Percentiles rank a stretch among this genome's conserved stretches.
These are phyloP conservation scores for Euwallacea fornicatus DNA, from an alignment of 1,140 invertebrate species.

Conservation along the genomic window DNA sequence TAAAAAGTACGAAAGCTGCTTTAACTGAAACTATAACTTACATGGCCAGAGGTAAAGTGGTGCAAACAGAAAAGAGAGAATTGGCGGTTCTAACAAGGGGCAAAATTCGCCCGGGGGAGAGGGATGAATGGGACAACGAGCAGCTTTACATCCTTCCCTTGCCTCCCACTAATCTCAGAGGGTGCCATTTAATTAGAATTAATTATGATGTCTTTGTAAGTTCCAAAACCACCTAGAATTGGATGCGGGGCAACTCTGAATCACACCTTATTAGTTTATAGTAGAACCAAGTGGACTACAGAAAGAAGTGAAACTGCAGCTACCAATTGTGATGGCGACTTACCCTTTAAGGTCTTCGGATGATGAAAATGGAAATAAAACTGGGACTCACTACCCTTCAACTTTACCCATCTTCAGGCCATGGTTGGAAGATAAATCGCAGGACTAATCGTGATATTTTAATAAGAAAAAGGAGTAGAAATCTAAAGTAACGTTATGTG, in stretches of 20 bases:
- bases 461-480: not conserved
- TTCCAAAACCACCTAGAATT: constrained; percentile 45
- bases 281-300: constrained; percentile 88
- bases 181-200: constrained; percentile 92
- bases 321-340: constrained; percentile 91
- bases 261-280: constrained; percentile 69
- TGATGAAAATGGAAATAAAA: constrained; percentile 67
- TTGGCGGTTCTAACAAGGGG: constrained; percentile 78
- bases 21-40: constrained; percentile 91
- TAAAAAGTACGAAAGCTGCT: constrained; percentile 74
- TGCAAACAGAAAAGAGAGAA: constrained; percentile 85
- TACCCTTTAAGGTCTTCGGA: constrained; percentile 75
- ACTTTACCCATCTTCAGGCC: constrained; percentile 91
- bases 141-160: constrained; percentile 91
- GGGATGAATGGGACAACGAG: constrained; percentile 87
- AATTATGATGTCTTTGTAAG: constrained; percentile 94
- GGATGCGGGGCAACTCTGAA: not conserved
- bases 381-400: constrained; percentile 84
- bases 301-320: constrained; percentile 88
- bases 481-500: too few species aligned
- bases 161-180: constrained; percentile 92
- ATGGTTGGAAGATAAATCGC: constrained; percentile 77
- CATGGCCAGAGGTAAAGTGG: constrained; percentile 80
- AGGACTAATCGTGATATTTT: constrained; percentile 20
- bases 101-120: constrained; percentile 78